Base-by-base conservation (phyloP, 2,888 invertebrate species). In the Xestia rhomboidea region DNA sequence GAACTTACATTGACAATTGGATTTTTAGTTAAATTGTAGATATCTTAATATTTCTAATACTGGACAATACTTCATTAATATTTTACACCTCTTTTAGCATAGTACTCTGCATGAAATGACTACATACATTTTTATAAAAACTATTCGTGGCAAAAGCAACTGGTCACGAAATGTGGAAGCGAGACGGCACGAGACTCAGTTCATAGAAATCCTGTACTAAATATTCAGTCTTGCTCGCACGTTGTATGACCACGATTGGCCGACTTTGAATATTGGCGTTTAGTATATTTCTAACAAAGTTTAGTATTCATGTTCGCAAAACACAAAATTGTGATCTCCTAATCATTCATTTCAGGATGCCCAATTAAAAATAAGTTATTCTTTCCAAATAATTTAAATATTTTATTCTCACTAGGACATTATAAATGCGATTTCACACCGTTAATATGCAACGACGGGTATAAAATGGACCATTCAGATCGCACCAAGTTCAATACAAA, bases 381-480 rank as follows among this genome's bases (percentile, higher is more conserved):
- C 83, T 86, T 86, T 86, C 87, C 83, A 86, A 89, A 88, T 84
- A 89, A 87, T 69, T 68, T 46, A 46, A 79, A 86, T 77, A 84
- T 84, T 82, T 72, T 34, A 81, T 78, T 86, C 73, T 79, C 76
- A 81, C 73, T 83, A 85, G 74, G 81, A 82, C 68, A 77, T 84
- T 87, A 84, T 91, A 91, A 91, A 91, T 91, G 90, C 91, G 87
- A 89, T 89, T 90, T 83, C 91, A 91, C 89, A 89, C 90, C 74
- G 86, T 90, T 92, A 91, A 86, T 90, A 86, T 82, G 87, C 88
- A 81, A 82, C 77, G 73, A 88, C 75, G 63, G 82, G 83, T 89
- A 85, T 83, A 88, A 90, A 90, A 90, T 86, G 76, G 81, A 87
- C 76, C 82, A n/a, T 85, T 79, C 80, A 82, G 77, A 81, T 81